Base-by-base conservation (phyloP, 1,140 invertebrate species). In the Chironomus striatipennis region DNA sequence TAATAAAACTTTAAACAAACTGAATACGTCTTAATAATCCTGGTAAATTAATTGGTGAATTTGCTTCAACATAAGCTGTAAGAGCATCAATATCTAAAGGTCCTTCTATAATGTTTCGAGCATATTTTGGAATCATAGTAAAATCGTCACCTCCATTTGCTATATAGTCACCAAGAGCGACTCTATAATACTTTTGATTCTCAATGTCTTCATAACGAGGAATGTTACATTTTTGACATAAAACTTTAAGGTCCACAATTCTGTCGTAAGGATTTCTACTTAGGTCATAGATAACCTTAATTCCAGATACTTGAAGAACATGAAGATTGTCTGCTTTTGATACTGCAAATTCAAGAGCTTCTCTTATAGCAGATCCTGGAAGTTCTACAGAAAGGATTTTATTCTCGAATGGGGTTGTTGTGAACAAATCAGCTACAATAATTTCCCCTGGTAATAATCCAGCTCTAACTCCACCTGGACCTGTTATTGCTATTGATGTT, bases 371-470 rank as follows among this genome's bases (percentile, higher is more conserved):
- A 43, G 83, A 78, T 0, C 91, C 92, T 5, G 82, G 83, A 43
- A 93, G 76, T 75, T 89, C 87, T 43, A 90, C 85, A 1, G 88
- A 82, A 75, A 90, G 88, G 43, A 92, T 83, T 10, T 83, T 86
- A 79, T 92, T 92, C 77, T 88, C 87, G 76, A 93, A 93, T 1
- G 92, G 92, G 17, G 87, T 83, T 12, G 88, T 85, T 75, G 87
- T 87, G 1, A 90, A 78, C 0, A 93, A 77, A 75, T 89, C 88
- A 64, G 87, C 88, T 21, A 87, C 88, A 9, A 89, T 90, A 9
- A 93, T 86, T 73, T 85, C 84, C 78, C 65, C 65, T 70, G 17
- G 18, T 10, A 17, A 8, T 20, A 70, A 21, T 18, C 65, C 86
- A 80, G 79, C 85, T 57, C 93, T 83, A n/a, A 94, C 84, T 9